These are phyloP conservation scores for Psittacara wagleri DNA, from an alignment of 2,113 vertebrate species.

Conservation along the genomic window DNA sequence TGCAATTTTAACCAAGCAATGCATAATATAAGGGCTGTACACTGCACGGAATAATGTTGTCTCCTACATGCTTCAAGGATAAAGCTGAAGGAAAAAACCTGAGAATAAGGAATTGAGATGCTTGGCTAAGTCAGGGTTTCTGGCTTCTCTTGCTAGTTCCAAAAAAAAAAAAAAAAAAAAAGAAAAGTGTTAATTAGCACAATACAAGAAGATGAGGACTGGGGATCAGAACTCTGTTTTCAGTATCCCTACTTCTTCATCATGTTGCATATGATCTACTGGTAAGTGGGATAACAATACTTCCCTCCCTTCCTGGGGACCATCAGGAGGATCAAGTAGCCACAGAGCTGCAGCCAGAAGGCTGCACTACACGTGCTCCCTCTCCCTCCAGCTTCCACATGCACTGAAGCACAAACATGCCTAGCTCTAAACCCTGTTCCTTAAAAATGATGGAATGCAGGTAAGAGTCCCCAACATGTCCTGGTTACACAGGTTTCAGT, in stretches of 20 bases:
- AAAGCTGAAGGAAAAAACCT: background rate
- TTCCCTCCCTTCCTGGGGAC: background rate
- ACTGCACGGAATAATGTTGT: background rate
- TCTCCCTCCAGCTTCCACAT: background rate
- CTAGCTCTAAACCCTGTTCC: background rate
- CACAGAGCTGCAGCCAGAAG: background rate
- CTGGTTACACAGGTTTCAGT: background rate
- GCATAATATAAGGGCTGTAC: background rate
- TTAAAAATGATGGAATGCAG: background rate
- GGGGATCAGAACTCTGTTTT: background rate
- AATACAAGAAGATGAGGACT: background rate
- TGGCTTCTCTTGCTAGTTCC: background rate
- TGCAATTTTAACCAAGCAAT: background rate
- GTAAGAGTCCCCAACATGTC: background rate
- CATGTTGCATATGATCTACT: background rate
- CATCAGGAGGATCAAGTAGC: background rate
- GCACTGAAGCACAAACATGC: background rate
- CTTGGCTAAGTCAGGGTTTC: background rate
- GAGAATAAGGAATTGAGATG: background rate
- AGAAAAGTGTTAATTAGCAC: background rate
- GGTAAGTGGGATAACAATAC: background rate
- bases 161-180: background rate
- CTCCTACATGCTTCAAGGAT: background rate
- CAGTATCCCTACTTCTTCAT: background rate
- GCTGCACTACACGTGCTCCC: background rate